Conservation (phyloP, 1,140 invertebrate genomes). For the Rhopalosiphum padi region DNA sequence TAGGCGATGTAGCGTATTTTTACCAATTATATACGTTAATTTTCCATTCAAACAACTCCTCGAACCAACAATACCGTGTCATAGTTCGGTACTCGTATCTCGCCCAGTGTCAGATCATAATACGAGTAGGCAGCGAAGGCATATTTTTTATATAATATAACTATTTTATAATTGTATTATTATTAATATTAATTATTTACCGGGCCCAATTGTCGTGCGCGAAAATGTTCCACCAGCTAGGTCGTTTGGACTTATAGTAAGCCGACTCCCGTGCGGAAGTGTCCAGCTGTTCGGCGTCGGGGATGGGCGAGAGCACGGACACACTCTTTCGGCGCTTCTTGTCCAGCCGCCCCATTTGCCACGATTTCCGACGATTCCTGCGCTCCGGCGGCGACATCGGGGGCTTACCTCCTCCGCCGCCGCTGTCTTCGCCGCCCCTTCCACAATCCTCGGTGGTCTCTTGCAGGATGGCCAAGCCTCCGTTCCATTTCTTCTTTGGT, state of each 20-base stretch:
- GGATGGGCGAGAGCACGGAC: slow-evolving; percentile 33
- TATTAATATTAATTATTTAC: slow-evolving; percentile 21
- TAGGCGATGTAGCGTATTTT: too few species aligned
- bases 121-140: not conserved
- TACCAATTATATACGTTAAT: not conserved
- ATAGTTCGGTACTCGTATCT: not conserved
- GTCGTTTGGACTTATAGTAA: slow-evolving; percentile 32
- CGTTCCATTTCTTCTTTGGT: slow-evolving; percentile 42
- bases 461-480: not conserved
- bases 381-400: slow-evolving; percentile 29
- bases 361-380: slow-evolving; percentile 39
- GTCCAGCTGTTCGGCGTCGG: not conserved
- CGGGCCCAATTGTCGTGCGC: slow-evolving; percentile 32
- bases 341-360: slow-evolving; percentile 42
- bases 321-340: slow-evolving; percentile 52
- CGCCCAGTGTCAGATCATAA: not conserved
- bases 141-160: not conserved
- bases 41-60: not conserved
- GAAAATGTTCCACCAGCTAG: slow-evolving; percentile 54
- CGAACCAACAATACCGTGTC: not conserved
- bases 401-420: not conserved
- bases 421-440: not conserved
- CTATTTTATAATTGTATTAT: not conserved
- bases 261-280: not conserved
- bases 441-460: not conserved